A percentile compares a stretch with the other conserved stretches of the same genome.
Conservation (phyloP, 1,140 invertebrate genomes). For the Pseudobourletiella spinata region DNA sequence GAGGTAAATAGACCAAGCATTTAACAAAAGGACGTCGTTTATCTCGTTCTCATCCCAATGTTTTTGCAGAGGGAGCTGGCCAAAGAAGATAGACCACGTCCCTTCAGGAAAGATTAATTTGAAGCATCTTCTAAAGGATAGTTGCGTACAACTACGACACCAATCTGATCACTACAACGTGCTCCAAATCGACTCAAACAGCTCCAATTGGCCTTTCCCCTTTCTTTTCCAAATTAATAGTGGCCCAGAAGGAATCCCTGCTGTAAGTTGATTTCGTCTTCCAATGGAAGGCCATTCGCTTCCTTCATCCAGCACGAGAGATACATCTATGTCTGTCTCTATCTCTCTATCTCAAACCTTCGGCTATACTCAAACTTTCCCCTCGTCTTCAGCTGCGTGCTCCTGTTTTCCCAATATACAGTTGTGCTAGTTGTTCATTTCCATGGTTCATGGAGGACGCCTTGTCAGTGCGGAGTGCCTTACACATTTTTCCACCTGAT, state of each 20-base stretch:
- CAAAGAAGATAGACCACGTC: conserved; percentile 27
- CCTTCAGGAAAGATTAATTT: conserved; percentile 26
- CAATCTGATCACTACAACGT: conserved; percentile 22
- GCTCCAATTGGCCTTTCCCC: conserved; percentile 26
- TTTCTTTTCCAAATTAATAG: conserved; percentile 20
- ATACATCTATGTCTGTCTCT: conserved; percentile 1
- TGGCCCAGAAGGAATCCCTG: conserved; percentile 12
- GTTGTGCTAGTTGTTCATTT: conserved; percentile 1
- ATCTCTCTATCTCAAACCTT: background rate
- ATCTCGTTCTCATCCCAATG: conserved; percentile 15
- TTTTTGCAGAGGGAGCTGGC: conserved; percentile 13
- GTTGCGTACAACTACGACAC: background rate
- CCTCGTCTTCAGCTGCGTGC: background rate
- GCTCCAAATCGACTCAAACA: conserved; percentile 23
- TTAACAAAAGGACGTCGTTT: conserved; percentile 28
- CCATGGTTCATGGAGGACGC: too few relatives aligned
- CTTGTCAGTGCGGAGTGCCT: too few relatives aligned
- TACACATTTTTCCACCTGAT: too few relatives aligned
- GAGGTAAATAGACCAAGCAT: too few relatives aligned
- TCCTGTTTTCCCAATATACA: background rate
- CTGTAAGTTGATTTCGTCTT: conserved; percentile 12
- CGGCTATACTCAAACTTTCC: background rate
- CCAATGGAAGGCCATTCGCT: too few relatives aligned
- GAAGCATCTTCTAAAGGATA: conserved; percentile 12
- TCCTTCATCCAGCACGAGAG: too few relatives aligned